Evolutionary conservation across 2,888 invertebrate genomes (phyloP), one percentile per base, ranked within the genome.

Genomic region (Lasioglossum lativentre): DNA sequence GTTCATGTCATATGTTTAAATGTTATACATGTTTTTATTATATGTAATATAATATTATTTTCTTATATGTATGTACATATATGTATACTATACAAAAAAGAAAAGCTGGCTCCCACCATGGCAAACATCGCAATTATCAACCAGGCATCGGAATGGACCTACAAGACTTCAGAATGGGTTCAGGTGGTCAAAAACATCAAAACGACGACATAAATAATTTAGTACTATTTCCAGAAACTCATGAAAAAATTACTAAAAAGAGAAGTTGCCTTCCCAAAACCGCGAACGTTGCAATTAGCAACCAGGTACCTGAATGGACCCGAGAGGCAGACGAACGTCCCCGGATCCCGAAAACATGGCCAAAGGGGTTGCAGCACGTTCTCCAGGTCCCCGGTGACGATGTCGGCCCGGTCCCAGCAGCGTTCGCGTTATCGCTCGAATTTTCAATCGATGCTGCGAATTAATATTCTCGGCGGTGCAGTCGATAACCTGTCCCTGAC

Each of bases 401-500:
- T 30, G 34, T 34, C 34, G 66, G 19, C 66, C 66, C 34, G 66
- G 19, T 30, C 66, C 66, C 66, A 66, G 34, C 34, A 34, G 82
- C 71, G 83, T 56, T 71, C 70, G 74, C 66, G 83, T 86, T 86
- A 91, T 91, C 86, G 92, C 88, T 92, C 91, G 94, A 89, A 91
- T 90, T 91, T 89, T 86, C 80, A 90, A 91, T 93, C 91, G 88
- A 92, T 91, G 84, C 77, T 79, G 85, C 82, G 89, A 90, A 93
- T 93, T 92, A 92, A 93, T 93, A 93, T 93, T 92, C 91, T 90
- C 83, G 87, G 75, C 81, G 88, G 80, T 87, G 88, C 92, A 93
- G 92, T 90, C 94, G 94, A 91, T 94, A 94, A 93, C 93, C 92
- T 92, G 93, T 92, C 89, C 93, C 94, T 93, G 94, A 93, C 92